Conservation (phyloP, 2,113 vertebrate genomes). For the Nothocercus julius region DNA sequence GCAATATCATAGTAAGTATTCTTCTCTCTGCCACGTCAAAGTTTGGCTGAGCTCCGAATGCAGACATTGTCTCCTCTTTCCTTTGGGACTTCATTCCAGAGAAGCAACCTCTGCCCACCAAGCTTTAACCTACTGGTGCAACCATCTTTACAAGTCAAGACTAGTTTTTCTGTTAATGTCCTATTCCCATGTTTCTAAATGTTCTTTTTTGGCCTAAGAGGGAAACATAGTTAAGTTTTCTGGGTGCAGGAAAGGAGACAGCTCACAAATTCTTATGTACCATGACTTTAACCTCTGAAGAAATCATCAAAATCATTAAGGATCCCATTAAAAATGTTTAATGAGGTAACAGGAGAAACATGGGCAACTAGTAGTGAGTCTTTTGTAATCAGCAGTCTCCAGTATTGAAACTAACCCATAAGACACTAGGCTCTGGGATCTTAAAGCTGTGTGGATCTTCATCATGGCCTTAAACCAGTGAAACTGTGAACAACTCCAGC, state of each 20-base stretch:
- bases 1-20: conserved; percentile 88
- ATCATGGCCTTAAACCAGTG: neutral
- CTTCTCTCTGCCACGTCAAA: neutral
- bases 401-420: neutral
- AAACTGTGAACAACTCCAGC: neutral
- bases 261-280: neutral
- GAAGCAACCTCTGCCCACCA: neutral
- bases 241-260: neutral
- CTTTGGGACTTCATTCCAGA: neutral
- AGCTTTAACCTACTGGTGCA: neutral
- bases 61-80: fast-evolving
- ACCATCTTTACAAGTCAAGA: neutral
- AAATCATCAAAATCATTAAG: neutral
- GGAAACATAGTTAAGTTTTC: neutral
- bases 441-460: neutral
- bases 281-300: neutral
- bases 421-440: neutral
- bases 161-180: neutral
- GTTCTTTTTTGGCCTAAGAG: neutral
- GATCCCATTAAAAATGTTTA: neutral
- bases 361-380: neutral
- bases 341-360: neutral
- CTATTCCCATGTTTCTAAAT: neutral
- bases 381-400: neutral
- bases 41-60: neutral